Conservation (phyloP, 2,888 invertebrate genomes). For the Disparrhopalites patrizii region DNA sequence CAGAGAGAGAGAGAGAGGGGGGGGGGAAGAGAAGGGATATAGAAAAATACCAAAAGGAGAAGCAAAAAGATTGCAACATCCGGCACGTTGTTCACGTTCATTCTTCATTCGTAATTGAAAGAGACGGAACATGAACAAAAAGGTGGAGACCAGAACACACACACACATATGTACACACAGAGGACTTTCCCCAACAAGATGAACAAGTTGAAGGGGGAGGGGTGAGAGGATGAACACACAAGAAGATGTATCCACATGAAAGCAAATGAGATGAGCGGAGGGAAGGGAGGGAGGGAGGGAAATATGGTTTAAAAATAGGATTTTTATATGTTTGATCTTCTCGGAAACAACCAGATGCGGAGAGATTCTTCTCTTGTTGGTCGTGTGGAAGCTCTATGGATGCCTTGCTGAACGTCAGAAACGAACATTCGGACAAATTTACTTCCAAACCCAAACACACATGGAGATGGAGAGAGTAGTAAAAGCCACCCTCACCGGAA, state of each 20-base stretch:
- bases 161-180: background rate
- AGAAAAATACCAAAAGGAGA: background rate
- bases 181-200: background rate
- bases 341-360: conserved; percentile 20
- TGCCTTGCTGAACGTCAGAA: too few relatives aligned
- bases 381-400: too few relatives aligned
- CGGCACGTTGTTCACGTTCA: background rate
- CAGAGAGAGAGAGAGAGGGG: background rate
- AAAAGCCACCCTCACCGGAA: conserved; percentile 28
- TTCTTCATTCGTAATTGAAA: background rate
- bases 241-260: background rate
- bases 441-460: too few relatives aligned
- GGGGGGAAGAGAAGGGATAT: background rate
- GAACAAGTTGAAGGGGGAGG: background rate
- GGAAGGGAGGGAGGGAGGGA: conserved; percentile 6
- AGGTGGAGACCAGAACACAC: background rate
- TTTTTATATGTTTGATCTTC: conserved; percentile 16
- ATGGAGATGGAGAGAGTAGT: too few relatives aligned
- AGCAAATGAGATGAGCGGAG: background rate
- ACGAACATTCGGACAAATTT: too few relatives aligned
- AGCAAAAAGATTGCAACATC: conserved; percentile 10
- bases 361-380: background rate
- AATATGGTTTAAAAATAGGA: conserved; percentile 24
- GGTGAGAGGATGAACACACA: background rate
- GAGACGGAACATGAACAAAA: background rate